Evolutionary conservation across 2,888 invertebrate genomes (phyloP), one percentile per base, ranked within the genome.

Genomic region (Scrobipalpa atriplicella): DNA sequence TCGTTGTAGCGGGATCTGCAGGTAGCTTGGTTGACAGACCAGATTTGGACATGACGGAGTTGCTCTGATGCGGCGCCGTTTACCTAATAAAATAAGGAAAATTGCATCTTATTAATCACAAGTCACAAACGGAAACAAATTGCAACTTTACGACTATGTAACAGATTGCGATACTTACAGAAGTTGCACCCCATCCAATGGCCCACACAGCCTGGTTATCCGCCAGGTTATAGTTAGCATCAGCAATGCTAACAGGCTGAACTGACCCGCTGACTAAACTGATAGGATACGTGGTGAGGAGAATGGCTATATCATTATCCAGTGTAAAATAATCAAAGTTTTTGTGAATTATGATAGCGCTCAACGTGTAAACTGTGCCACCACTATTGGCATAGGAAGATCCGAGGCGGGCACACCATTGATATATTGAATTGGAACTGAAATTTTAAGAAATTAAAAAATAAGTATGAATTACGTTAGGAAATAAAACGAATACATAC

Each of bases 171-270:
- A 2, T 21, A 80, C 83, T 81, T 73, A 86, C 86, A 2, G 67
- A 67, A 39, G 72, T 77, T n/a, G 69, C 36, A 0, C 87, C 88
- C 86, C 86, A 88, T 71, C 87, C 86, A 38, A 78, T 72, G 41
- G 84, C 83, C 81, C 79, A 84, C 0, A 86, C 81, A 2, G 73
- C 70, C 64, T 80, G 75, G 68, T 82, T 80, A 67, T 86, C 85
- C 11, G 67, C 70, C 0, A 86, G 68, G 13, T 75, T 72, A 69
- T 86, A 87, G 68, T 78, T 82, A 18, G 76, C 1, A 0, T 84
- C 80, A 41, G 87, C 81, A 8, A 87, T 80, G 9, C 71, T 68
- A 6, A 52, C 83, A 2, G 79, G 70, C 2, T 69, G 68, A 0
- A 79, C 75, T 2, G 68, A 69, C 51, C 72, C 77, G 43, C 67